A percentile compares a stretch with the other conserved stretches of the same genome.
These are phyloP conservation scores for Macroteleia sp. DNA, from an alignment of 2,888 invertebrate genomes.

Conservation along the genomic window DNA sequence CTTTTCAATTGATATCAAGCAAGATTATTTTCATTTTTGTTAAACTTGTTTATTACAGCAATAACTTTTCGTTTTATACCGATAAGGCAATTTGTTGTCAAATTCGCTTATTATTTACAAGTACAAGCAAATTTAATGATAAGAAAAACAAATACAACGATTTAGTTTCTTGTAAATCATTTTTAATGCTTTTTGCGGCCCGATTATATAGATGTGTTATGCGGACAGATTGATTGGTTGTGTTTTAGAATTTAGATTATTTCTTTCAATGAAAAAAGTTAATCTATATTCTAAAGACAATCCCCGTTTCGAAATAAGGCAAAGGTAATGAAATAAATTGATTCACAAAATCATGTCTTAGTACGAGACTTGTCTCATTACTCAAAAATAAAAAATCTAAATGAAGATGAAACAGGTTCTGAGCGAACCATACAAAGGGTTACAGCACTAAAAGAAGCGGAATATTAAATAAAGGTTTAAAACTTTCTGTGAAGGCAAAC, in stretches of 20 bases:
- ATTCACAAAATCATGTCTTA: neutral
- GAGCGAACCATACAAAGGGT: neutral
- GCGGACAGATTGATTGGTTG: too few species aligned
- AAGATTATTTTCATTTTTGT: neutral
- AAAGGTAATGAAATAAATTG: neutral
- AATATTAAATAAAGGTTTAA: neutral
- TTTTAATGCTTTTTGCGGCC: too few species aligned
- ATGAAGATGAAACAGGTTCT: neutral
- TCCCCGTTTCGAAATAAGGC: neutral
- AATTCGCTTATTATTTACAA: too few species aligned
- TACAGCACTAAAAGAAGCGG: neutral
- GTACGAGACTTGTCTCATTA: neutral
- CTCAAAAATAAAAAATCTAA: neutral
- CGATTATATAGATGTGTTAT: too few species aligned
- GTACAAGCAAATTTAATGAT: too few species aligned
- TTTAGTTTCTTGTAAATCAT: too few species aligned
- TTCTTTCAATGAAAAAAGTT: neutral
- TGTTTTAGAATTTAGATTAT: neutral
- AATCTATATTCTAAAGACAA: neutral
- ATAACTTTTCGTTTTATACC: too few species aligned
- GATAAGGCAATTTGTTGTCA: too few species aligned
- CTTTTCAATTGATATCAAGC: conserved; percentile 11
- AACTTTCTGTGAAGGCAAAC: neutral
- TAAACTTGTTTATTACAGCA: neutral
- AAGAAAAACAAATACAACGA: too few species aligned